A percentile compares a stretch with the other conserved stretches of the same genome.
Evolutionary conservation across 2,797 vertebrate species (phyloP).

Genomic region (Vipera ursinii): DNA sequence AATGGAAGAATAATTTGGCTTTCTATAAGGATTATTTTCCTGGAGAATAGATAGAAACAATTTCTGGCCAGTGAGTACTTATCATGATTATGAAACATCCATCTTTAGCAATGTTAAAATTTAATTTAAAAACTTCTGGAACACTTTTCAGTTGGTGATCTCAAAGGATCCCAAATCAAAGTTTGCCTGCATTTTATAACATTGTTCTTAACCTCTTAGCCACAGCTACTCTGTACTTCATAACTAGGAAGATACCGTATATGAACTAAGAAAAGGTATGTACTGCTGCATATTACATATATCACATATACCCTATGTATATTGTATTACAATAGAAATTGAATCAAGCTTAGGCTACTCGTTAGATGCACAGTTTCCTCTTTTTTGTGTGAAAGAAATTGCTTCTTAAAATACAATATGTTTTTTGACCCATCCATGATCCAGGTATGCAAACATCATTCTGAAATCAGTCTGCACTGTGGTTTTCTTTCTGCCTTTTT

Average conservation of each 20-base stretch:
- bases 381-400: background rate
- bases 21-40: background rate
- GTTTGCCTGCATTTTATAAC: background rate
- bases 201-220: background rate
- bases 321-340: background rate
- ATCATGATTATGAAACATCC: background rate
- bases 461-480: background rate
- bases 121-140: background rate
- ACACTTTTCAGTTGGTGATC: background rate
- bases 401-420: background rate
- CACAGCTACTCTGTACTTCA: background rate
- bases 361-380: background rate
- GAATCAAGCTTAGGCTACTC: background rate
- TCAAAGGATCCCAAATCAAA: background rate
- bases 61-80: background rate
- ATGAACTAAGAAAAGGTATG: background rate
- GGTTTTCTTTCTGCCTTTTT: background rate
- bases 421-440: background rate
- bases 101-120: background rate
- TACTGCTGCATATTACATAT: background rate
- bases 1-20: background rate
- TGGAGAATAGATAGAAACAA: background rate
- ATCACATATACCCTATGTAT: background rate
- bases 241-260: background rate
- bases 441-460: background rate